phyloP scores from a whole-genome alignment of 1,140 invertebrate species.

The Anastatus disparis region DNA sequence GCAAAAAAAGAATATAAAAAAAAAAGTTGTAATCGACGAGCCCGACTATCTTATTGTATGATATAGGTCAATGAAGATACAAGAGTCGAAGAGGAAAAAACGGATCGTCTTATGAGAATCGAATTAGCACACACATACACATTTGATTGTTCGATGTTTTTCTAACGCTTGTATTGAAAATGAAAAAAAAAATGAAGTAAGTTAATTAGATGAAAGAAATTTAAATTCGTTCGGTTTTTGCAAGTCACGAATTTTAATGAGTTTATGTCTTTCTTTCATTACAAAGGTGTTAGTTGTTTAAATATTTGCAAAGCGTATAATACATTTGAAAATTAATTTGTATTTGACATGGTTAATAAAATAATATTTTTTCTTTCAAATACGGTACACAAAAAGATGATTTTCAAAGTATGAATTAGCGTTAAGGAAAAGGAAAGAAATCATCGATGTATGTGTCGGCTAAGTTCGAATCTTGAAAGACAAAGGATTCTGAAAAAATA shows the following conservation, averaged over 20 bases:
- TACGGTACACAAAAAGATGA: not conserved
- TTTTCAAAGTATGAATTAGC: not conserved
- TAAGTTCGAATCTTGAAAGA: conserved; percentile 9
- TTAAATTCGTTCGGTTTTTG: not conserved
- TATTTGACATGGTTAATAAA: not conserved
- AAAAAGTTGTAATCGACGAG: conserved; percentile 1
- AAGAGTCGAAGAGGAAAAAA: not conserved
- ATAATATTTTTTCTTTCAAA: not conserved
- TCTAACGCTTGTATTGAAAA: too few relatives aligned
- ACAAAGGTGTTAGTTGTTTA: not conserved
- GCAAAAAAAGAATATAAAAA: conserved; percentile 27
- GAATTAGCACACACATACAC: not conserved
- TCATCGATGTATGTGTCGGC: not conserved
- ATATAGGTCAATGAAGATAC: conserved; percentile 24
- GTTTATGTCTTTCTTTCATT: not conserved
- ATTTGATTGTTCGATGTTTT: not conserved
- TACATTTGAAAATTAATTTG: not conserved
- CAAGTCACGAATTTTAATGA: conserved; percentile 34
- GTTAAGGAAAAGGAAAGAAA: not conserved
- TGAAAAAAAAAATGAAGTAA: too few relatives aligned
- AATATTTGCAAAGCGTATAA: not conserved
- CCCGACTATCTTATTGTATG: conserved; percentile 19
- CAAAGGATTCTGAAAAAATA: not conserved
- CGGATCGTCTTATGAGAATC: conserved; percentile 12
- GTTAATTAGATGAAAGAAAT: not conserved